Evolutionary conservation across 2,888 invertebrate genomes (phyloP), one percentile per base, ranked within the genome.

Genomic region (Dicyrtoma fusca): DNA sequence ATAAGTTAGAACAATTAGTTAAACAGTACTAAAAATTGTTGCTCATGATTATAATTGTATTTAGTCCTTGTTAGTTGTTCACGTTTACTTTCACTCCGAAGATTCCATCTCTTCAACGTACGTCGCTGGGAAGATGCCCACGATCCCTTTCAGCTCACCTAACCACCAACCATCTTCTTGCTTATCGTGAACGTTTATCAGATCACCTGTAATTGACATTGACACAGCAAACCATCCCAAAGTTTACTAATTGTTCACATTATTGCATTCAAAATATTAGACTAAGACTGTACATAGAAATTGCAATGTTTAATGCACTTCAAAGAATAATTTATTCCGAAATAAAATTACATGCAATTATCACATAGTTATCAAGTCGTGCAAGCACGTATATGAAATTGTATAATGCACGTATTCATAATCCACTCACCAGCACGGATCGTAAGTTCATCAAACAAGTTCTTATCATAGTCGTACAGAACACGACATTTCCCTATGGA

Each of bases 141-240:
- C 89, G 76, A 88, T 88, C 55, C 95, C 93, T 81, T 90, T 89
- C 72, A 94, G 87, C 81, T 95, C 93, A 2, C 95, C 96, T 72
- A 93, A 87, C 95, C 95, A 96, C 96, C 96, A 96, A 47, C 94
- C 95, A 82, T 95, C 94, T 44, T 91, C 92, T 83, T 94, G 94
- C 82, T 95, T 95, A 81, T 92, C 90, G 83, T 92, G 93, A 47
- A 96, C 91, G 80, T 90, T 91, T 80, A 96, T 92, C 62, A 93
- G 85, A 83, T 96, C 95, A 77, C 95, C 93, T 86, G 34, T 34
- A 34, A 34, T 34, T 34, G 34, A 34, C 34, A 34, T 34, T 34
- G 34, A 34, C 3, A 34, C 3, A 34, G 8, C 3, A 34, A 3
- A 34, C 34, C 34, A 34, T 34, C 34, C 34, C 34, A 34, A 8